phyloP scores from a whole-genome alignment of 2,888 invertebrate species.

The Vanessa cardui region DNA sequence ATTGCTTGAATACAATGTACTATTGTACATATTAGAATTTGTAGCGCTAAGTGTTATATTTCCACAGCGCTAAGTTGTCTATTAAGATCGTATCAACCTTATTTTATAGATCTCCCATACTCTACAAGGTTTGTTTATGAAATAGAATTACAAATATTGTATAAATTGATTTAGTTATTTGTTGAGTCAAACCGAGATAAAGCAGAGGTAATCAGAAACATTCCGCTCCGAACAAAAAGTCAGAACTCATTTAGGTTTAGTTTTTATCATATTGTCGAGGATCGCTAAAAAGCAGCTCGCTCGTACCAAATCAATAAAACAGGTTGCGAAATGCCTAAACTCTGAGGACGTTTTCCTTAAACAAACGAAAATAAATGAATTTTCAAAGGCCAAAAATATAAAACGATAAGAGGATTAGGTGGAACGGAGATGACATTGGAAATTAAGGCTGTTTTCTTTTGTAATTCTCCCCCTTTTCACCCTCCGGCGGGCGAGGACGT shows the following conservation, averaged over 20 bases:
- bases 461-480: conserved; percentile 79
- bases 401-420: conserved; percentile 82
- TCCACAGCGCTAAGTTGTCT: conserved; percentile 25
- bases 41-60: conserved; percentile 28
- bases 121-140: background rate
- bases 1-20: conserved; percentile 28
- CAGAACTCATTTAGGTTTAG: conserved; percentile 24
- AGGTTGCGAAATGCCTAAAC: conserved; percentile 52
- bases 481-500: conserved; percentile 64
- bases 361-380: conserved; percentile 82
- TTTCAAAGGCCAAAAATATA: conserved; percentile 81
- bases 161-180: background rate
- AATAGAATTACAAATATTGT: background rate
- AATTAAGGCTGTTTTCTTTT: conserved; percentile 83
- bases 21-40: conserved; percentile 28
- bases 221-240: conserved; percentile 14
- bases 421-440: conserved; percentile 83
- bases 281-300: conserved; percentile 32
- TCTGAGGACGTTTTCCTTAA: conserved; percentile 69
- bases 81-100: conserved; percentile 23
- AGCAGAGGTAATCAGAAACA: background rate
- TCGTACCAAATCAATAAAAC: conserved; percentile 62
- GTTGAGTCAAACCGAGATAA: background rate
- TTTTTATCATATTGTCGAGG: conserved; percentile 28
- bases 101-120: conserved; percentile 22